Base-by-base conservation (phyloP, 2,888 invertebrate species). In the Sericinus montela region DNA sequence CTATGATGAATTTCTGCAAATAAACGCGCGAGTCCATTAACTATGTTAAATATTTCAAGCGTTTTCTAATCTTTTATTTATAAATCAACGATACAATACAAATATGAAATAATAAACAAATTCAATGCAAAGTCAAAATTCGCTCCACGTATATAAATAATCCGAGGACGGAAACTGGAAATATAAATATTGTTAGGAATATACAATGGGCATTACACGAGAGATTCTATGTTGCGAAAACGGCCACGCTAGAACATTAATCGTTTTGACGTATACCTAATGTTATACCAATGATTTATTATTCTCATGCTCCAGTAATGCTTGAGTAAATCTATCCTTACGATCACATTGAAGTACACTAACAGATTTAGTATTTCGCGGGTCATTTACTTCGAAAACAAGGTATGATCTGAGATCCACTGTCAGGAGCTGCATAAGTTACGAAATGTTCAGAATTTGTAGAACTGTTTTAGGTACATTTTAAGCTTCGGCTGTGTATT, bases 261-360 rank as follows among this genome's bases (percentile, higher is more conserved):
- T 51, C 53, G 41, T 49, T 46, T 44, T 45, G 53, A 55, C 44
- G 51, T 44, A 29, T 39, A 44, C 39, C 43, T 49, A 49, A 49
- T 49, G 48, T 44, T 39, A 34, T 44, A 32, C 23, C 38, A 35
- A 49, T 49, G 48, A 49, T 44, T 19, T 44, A 49, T 44, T 10
- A 10, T 29, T 10, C 9, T 25, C 43, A 38, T 16, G 48, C 39
- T 39, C 35, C 48, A 34, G 43, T 43, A 43, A 44, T 44, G 44
- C 40, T 39, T 11, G 13, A 19, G 36, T 47, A 41, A 41, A 41
- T 16, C 34, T 29, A 7, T 19, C 9, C 15, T 25, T 35, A 4
- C 13, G 14, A n/a, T 28, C 10, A 11, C 34, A 35, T 16, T 44
- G 29, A 8, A 8, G 6, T 15, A 8, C 7, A 9, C n/a, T 11